Evolutionary conservation across 2,888 invertebrate species (phyloP).

Genomic region (Pseudoips prasinana): DNA sequence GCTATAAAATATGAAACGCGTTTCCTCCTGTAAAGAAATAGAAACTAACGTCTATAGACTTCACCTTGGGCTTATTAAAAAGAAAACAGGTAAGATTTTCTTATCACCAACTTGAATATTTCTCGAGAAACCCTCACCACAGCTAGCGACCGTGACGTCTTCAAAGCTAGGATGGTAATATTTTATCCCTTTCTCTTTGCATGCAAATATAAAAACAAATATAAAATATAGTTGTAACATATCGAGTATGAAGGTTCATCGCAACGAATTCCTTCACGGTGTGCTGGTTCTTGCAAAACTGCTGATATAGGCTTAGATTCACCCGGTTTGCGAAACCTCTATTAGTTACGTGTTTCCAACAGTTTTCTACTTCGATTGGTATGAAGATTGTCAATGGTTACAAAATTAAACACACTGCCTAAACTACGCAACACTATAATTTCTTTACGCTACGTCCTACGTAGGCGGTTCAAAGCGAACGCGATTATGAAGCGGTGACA

Average conservation of each 20-base stretch:
- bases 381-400: slow-evolving; percentile 26
- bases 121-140: slow-evolving; percentile 16
- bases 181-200: not conserved
- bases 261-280: slow-evolving; percentile 62
- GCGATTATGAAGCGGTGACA: too few species aligned
- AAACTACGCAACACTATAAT: too few species aligned
- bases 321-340: slow-evolving; percentile 42
- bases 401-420: slow-evolving; percentile 17
- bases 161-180: not conserved
- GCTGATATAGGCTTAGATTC: slow-evolving; percentile 50
- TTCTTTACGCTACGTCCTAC: too few species aligned
- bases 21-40: too few species aligned
- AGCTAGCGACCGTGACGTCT: slow-evolving; percentile 9
- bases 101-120: slow-evolving; percentile 6
- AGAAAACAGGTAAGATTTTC: too few species aligned
- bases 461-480: too few species aligned
- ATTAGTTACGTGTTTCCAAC: slow-evolving; percentile 43
- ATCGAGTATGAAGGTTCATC: slow-evolving; percentile 40
- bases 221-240: slow-evolving; percentile 22
- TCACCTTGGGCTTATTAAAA: too few species aligned
- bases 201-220: not conserved
- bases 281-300: slow-evolving; percentile 58
- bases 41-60: too few species aligned
- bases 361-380: slow-evolving; percentile 45
- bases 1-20: too few species aligned